phyloP scores from a whole-genome alignment of 2,797 vertebrate species.

The Onychomys arenicola region DNA sequence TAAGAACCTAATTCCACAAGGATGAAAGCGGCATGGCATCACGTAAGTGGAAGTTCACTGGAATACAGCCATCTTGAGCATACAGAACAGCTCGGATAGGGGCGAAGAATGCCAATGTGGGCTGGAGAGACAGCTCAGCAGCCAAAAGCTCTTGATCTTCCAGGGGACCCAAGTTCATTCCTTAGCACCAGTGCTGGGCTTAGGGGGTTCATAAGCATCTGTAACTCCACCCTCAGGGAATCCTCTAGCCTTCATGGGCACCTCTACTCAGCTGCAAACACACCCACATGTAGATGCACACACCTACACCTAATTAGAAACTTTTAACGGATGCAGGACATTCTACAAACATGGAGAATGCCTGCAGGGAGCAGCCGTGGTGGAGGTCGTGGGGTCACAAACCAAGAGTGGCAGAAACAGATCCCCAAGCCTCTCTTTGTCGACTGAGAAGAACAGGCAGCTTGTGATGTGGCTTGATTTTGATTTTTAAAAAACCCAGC shows the following conservation, averaged over 20 bases:
- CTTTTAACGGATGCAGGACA: background rate
- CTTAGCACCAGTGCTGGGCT: background rate
- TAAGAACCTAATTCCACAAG: background rate
- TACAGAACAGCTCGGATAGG: background rate
- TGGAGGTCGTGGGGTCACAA: accelerated
- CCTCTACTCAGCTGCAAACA: no score
- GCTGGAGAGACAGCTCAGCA: background rate
- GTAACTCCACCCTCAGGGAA: background rate
- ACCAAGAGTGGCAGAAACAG: background rate
- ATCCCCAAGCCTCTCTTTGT: background rate
- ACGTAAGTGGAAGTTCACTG: background rate
- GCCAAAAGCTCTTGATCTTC: background rate
- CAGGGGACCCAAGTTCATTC: background rate
- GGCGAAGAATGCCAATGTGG: background rate
- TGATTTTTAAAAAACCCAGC: background rate
- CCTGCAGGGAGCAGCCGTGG: no score
- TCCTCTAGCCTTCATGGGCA: background rate
- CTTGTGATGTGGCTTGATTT: background rate
- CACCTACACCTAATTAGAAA: background rate
- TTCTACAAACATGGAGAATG: background rate
- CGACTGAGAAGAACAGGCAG: background rate
- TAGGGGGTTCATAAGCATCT: background rate
- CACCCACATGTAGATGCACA: background rate
- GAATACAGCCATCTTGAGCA: background rate
- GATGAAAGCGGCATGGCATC: background rate